Percentiles rank a stretch among this genome's conserved stretches.
phyloP scores from a whole-genome alignment of 1,140 invertebrate species.

The Apis laboriosa region DNA sequence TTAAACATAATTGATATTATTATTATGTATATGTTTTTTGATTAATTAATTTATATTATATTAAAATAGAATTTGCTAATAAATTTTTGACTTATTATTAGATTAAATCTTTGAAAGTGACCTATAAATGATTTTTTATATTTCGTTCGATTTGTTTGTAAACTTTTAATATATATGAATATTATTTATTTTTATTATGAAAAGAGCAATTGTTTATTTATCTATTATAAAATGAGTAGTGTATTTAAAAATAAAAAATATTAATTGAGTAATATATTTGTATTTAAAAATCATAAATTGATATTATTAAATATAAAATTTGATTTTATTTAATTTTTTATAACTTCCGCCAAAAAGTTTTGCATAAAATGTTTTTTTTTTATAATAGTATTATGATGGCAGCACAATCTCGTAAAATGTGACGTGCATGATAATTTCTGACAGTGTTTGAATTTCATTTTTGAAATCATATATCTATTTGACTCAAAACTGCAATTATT shows the following conservation, averaged over 20 bases:
- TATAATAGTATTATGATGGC: constrained; percentile 24
- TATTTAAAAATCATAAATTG: neutral
- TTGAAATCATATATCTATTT: constrained; percentile 17
- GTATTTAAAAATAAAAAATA: neutral
- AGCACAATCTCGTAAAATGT: constrained; percentile 61
- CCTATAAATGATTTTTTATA: constrained; percentile 7
- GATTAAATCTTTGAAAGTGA: neutral
- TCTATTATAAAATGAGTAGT: no score
- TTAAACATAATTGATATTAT: constrained; percentile 7
- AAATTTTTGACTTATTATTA: neutral
- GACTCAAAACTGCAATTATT: neutral
- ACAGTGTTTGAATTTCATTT: constrained; percentile 64
- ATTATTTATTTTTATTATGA: no score
- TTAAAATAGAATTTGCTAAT: neutral
- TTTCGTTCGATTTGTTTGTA: constrained; percentile 18
- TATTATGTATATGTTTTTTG: neutral
- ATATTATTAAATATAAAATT: neutral
- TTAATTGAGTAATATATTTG: neutral
- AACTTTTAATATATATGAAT: neutral
- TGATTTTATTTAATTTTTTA: neutral
- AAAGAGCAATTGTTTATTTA: no score
- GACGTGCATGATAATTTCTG: constrained; percentile 56
- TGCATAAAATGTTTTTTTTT: neutral
- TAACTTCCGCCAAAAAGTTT: constrained; percentile 32
- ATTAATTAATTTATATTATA: neutral